Percentiles rank a stretch among this genome's conserved stretches.
Conservation (phyloP, 2,113 vertebrate genomes). For the Cervus canadensis region DNA sequence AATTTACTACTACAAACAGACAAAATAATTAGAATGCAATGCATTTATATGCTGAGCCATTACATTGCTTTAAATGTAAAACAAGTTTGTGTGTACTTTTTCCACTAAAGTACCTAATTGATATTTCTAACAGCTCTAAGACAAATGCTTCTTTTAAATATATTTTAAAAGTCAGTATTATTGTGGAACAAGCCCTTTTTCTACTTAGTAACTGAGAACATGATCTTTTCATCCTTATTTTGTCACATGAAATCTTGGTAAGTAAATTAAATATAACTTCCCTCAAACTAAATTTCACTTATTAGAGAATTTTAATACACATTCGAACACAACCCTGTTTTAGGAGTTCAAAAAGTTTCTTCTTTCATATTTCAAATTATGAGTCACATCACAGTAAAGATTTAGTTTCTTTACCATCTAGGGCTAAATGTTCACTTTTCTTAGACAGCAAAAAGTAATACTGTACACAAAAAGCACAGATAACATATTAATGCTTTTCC, state of each 20-base stretch:
- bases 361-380: conserved; percentile 75
- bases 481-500: conserved; percentile 47
- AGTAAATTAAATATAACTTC: conserved; percentile 54
- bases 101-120: conserved; percentile 54
- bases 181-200: conserved; percentile 64
- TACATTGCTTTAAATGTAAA: conserved; percentile 56
- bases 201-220: conserved; percentile 58
- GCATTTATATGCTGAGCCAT: conserved; percentile 37
- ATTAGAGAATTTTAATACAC: not conserved
- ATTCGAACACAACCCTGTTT: not conserved
- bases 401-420: conserved; percentile 72
- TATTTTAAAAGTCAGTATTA: conserved; percentile 71
- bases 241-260: conserved; percentile 64
- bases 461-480: conserved; percentile 47
- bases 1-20: conserved; percentile 62
- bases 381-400: conserved; percentile 72
- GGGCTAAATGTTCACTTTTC: conserved; percentile 67
- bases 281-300: conserved; percentile 41
- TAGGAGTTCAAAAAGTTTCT: conserved; percentile 44
- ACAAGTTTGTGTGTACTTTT: conserved; percentile 66
- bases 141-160: conserved; percentile 71
- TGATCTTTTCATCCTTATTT: conserved; percentile 59
- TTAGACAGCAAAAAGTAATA: conserved; percentile 69
- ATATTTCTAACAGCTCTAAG: conserved; percentile 66
- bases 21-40: conserved; percentile 62